A percentile compares a stretch with the other conserved stretches of the same genome.
Evolutionary conservation across 2,797 vertebrate species (phyloP).

Genomic region (Tadarida brasiliensis): DNA sequence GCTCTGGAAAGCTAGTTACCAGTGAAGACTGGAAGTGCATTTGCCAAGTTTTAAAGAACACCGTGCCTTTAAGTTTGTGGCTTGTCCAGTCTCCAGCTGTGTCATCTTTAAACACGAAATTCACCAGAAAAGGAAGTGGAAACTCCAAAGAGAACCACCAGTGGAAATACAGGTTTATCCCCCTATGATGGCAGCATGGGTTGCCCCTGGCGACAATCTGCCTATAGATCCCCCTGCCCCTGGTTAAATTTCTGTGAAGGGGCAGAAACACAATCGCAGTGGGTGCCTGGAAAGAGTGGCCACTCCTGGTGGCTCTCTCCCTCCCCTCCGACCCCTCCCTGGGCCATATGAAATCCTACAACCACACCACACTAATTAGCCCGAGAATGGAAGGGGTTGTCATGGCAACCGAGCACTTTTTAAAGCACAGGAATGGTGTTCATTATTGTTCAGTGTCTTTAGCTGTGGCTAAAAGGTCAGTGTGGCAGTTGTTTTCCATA

Average conservation of each 20-base stretch:
- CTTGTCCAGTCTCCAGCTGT: slow-evolving; percentile 31
- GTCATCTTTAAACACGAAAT: slow-evolving; percentile 59
- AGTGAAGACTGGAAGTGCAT: not conserved
- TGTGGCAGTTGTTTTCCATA: slow-evolving; percentile 77
- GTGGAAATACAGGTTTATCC: not conserved
- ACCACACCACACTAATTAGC: slow-evolving; percentile 89
- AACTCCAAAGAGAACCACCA: not conserved
- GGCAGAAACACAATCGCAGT: slow-evolving; percentile 60
- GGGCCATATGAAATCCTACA: slow-evolving; percentile 69
- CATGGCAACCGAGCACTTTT: slow-evolving; percentile 88
- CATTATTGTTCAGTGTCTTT: slow-evolving; percentile 83
- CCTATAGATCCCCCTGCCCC: not conserved
- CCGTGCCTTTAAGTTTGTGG: not conserved
- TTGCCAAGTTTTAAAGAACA: slow-evolving; percentile 17
- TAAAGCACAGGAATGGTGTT: slow-evolving; percentile 87
- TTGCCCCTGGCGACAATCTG: not conserved
- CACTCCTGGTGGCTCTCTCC: slow-evolving; percentile 4
- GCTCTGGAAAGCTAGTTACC: not conserved
- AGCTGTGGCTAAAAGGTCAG: slow-evolving; percentile 80
- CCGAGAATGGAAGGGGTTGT: slow-evolving; percentile 88
- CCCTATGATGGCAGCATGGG: not conserved
- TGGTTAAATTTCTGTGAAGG: slow-evolving; percentile 64
- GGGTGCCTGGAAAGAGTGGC: slow-evolving; percentile 1
- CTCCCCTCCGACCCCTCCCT: slow-evolving; percentile 15
- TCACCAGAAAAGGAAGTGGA: slow-evolving; percentile 40